Percentiles rank a stretch among this genome's conserved stretches.
These are phyloP conservation scores for Brienomyrus brachyistius DNA, from an alignment of 2,113 vertebrate species.

Conservation along the genomic window DNA sequence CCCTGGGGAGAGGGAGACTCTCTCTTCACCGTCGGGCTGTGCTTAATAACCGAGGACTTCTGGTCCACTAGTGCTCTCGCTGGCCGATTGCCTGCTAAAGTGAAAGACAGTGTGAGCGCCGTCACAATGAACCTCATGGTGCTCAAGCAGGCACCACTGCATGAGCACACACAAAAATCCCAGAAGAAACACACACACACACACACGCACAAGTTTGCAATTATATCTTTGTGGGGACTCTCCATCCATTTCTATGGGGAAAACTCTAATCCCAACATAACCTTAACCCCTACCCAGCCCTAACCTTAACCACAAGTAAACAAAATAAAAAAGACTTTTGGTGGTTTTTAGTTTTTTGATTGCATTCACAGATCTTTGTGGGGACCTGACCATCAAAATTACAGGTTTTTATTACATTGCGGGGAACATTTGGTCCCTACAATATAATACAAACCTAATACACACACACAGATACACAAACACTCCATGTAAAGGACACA, in stretches of 20 bases:
- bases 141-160: constrained; percentile 26
- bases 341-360: too few relatives aligned
- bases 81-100: constrained; percentile 68
- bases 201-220: background rate
- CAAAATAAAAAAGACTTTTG: too few relatives aligned
- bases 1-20: constrained; percentile 92
- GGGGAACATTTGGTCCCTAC: too few relatives aligned
- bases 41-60: constrained; percentile 96
- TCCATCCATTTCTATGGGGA: too few relatives aligned
- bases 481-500: background rate
- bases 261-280: too few relatives aligned
- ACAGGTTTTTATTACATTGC: too few relatives aligned
- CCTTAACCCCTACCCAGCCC: too few relatives aligned
- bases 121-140: background rate
- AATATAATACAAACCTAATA: background rate
- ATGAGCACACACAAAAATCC: constrained; percentile 14
- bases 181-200: background rate
- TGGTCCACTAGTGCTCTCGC: constrained; percentile 90
- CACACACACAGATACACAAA: background rate
- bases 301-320: too few relatives aligned
- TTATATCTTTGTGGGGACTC: too few relatives aligned
- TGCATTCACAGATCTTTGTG: too few relatives aligned
- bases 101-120: background rate
- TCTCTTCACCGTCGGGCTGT: constrained; percentile 94
- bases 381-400: too few relatives aligned